phyloP scores from a whole-genome alignment of 2,888 invertebrate species.

The Neoascia interrupta region DNA sequence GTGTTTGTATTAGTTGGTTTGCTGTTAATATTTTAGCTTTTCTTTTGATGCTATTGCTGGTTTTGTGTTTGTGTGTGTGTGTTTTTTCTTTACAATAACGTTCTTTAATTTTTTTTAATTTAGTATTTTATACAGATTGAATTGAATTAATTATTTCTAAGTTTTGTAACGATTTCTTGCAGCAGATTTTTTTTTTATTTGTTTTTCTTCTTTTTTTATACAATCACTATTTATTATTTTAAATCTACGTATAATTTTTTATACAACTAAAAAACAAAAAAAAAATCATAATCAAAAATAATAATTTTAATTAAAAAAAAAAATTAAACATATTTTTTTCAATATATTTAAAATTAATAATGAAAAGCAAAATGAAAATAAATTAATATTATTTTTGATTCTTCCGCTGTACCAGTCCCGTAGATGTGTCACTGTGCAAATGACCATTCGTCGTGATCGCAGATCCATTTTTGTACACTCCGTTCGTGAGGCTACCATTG shows the following conservation, averaged over 20 bases:
- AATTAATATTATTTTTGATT: conserved; percentile 79
- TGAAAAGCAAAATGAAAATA: conserved; percentile 62
- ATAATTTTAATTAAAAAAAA: conserved; percentile 62
- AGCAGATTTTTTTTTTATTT: conserved; percentile 69
- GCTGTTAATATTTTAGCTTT: conserved; percentile 41
- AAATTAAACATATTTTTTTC: conserved; percentile 56
- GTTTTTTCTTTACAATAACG: conserved; percentile 61
- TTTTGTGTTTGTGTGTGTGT: conserved; percentile 52
- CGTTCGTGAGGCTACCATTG: conserved; percentile 69
- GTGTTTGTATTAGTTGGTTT: no score
- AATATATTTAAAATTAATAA: conserved; percentile 66
- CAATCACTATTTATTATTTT: conserved; percentile 72
- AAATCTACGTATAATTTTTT: conserved; percentile 67
- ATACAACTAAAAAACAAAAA: conserved; percentile 64
- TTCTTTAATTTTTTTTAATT: conserved; percentile 67
- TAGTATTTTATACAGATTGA: conserved; percentile 46
- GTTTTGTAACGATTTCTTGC: conserved; percentile 56
- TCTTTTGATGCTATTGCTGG: conserved; percentile 43
- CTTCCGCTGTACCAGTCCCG: conserved; percentile 78
- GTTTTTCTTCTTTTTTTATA: conserved; percentile 72
- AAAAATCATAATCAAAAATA: conserved; percentile 34
- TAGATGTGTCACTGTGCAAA: conserved; percentile 72
- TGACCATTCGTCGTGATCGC: conserved; percentile 75
- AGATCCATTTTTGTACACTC: conserved; percentile 66
- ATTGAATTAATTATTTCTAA: conserved; percentile 15